Percentiles rank a stretch among this genome's conserved stretches.
Conservation (phyloP, 2,113 vertebrate species). For the Elephantulus edwardii region DNA sequence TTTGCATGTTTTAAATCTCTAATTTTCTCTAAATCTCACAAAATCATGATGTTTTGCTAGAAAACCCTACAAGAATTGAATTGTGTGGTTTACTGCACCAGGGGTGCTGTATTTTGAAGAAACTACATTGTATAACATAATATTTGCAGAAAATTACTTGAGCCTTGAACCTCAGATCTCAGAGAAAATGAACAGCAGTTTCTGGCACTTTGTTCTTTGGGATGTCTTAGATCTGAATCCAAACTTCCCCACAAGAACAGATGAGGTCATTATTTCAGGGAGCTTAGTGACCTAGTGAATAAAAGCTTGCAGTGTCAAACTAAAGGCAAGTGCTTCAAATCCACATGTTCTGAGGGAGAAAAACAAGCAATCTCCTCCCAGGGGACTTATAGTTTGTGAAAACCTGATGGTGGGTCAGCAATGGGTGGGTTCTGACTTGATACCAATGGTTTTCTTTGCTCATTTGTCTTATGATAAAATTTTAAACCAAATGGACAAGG, state of each 20-base stretch:
- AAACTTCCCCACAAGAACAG: neutral
- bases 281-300: no score
- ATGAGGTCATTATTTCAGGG: no score
- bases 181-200: neutral
- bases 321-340: no score
- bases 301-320: no score
- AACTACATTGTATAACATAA: neutral
- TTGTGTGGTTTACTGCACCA: neutral
- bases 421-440: no score
- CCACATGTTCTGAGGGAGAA: neutral
- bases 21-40: slow-evolving; percentile 12
- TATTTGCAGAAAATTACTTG: neutral
- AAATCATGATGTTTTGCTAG: slow-evolving; percentile 21
- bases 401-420: no score
- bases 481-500: neutral
- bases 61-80: neutral
- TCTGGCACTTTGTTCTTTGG: neutral
- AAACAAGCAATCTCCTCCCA: no score
- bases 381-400: no score
- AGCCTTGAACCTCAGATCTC: neutral
- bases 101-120: neutral
- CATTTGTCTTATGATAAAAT: no score
- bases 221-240: slow-evolving; percentile 3
- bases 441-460: no score
- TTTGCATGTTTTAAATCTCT: neutral